Base-by-base conservation (phyloP, 1,140 invertebrate genomes). In the Phortica variegata region DNA sequence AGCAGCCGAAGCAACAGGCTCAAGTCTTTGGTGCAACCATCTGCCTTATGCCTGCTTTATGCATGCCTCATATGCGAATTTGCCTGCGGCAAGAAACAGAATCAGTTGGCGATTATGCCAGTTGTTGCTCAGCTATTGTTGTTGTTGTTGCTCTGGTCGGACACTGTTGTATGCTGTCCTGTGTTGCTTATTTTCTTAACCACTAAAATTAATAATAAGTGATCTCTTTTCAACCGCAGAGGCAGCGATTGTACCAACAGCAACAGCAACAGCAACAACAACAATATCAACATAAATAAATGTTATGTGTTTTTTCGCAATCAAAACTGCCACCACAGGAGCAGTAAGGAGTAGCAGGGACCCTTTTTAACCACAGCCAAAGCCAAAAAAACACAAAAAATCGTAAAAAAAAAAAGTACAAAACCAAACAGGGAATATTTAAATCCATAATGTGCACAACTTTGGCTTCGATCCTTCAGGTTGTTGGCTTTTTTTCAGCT, bases 141-240 rank as follows among this genome's bases (percentile, higher is more conserved):
- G 17, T 43, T 19, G 38, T 38, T 40, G 19, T 10, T 32, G 9
- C n/a, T 43, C n/a, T 32, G 6, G 29, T 18, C 26, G 10, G n/a
- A 15, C n/a, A 31, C 33, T 38, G n/a, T 36, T 38, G 15, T 46
- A 10, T 34, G 18, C 17, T 19, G 16, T 38, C 23, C 36, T 38
- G 18, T 47, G 59, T 70, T 66, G 56, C 56, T 43, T 52, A 70
- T 70, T 62, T 72, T 61, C 60, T 63, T 66, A 73, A 69, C 70
- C 70, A 73, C 70, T 73, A 73, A 73, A 69, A 72, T 72, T 72
- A 73, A 73, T 73, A 73, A 73, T 70, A 73, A 73, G 69, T 73
- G 70, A 73, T 73, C 69, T 73, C 59, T 61, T 65, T 69, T 60
- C 66, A 65, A 60, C 63, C 68, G 57, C 63, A 54, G 57, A 43